These are phyloP conservation scores for Microcebus griseorufus DNA, from an alignment of 2,113 vertebrate genomes.

Conservation along the genomic window DNA sequence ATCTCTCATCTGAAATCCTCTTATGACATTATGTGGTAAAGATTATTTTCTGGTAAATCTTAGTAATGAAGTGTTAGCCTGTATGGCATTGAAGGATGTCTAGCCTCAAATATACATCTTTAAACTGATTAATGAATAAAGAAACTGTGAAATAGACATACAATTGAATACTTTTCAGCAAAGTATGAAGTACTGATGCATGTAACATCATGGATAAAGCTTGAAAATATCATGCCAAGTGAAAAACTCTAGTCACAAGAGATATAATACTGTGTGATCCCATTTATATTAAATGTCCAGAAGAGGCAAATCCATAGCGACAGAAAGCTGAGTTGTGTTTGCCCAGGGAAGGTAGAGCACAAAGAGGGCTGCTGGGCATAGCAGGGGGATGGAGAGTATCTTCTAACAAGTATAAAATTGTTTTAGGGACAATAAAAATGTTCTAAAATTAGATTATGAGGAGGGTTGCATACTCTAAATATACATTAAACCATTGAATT, in stretches of 20 bases:
- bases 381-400: not conserved
- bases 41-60: not conserved
- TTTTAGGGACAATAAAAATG: not conserved
- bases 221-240: not conserved
- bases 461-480: not conserved
- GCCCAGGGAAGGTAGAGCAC: rapidly evolving
- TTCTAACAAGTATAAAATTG: not conserved
- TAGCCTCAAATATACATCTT: not conserved
- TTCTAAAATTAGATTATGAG: not conserved
- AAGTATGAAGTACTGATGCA: not conserved
- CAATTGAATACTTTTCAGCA: not conserved
- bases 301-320: not conserved
- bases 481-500: not conserved
- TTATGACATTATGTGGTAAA: not conserved
- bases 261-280: not conserved
- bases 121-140: not conserved
- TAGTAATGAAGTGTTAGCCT: not conserved
- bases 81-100: not conserved
- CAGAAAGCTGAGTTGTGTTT: not conserved
- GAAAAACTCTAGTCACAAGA: not conserved
- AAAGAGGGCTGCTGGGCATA: rapidly evolving
- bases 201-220: not conserved
- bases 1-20: not conserved
- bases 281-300: not conserved
- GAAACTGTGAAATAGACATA: not conserved